phyloP scores from a whole-genome alignment of 1,140 invertebrate species.

The Lepidurus arcticus region DNA sequence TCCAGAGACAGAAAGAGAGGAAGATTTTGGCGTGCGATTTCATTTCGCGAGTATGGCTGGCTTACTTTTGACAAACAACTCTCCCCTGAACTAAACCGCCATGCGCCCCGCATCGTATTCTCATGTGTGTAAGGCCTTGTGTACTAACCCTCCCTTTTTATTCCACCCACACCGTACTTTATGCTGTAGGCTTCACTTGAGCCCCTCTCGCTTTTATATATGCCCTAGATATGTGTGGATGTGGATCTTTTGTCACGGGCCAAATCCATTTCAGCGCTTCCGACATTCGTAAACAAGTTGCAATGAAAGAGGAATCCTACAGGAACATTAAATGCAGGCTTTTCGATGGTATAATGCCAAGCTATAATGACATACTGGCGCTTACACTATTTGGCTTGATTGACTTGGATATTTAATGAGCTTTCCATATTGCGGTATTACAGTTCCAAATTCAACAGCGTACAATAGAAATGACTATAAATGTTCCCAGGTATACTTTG shows the following conservation, averaged over 20 bases:
- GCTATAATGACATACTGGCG: not conserved
- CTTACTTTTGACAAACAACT: not conserved
- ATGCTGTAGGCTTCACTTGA: not conserved
- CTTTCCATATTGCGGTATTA: too few relatives aligned
- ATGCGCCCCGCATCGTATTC: constrained; percentile 17
- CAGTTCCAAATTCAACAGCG: too few relatives aligned
- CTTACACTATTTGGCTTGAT: not conserved
- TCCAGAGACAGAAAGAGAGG: not conserved
- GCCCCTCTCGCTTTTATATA: not conserved
- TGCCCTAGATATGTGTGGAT: constrained; percentile 13
- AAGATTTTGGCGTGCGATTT: not conserved
- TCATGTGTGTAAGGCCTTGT: not conserved
- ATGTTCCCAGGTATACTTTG: too few relatives aligned
- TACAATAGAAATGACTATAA: too few relatives aligned
- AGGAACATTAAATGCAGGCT: not conserved
- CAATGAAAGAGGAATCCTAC: not conserved
- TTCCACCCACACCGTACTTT: constrained; percentile 17
- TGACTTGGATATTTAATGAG: too few relatives aligned
- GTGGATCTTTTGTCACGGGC: constrained; percentile 20
- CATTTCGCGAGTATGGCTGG: constrained; percentile 4
- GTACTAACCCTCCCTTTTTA: constrained; percentile 5
- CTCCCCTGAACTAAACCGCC: not conserved
- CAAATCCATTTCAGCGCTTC: constrained; percentile 21
- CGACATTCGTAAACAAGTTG: constrained; percentile 21
- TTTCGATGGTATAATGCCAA: not conserved